Conservation (phyloP, 2,888 invertebrate species). For the Thecophora atra region DNA sequence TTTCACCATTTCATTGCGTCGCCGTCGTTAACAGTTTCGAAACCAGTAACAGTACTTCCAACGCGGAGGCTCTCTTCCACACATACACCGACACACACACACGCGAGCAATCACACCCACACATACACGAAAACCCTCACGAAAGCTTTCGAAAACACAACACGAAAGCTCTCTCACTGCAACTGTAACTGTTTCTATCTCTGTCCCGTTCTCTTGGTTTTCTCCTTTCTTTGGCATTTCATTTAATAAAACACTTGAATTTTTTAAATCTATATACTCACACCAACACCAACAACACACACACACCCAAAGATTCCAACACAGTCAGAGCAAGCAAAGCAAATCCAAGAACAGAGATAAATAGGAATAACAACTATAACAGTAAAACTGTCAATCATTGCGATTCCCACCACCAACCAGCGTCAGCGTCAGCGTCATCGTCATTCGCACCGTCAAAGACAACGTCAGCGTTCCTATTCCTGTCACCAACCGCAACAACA, state of each 20-base stretch:
- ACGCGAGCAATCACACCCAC: conserved; percentile 28
- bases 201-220: not conserved
- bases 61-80: conserved; percentile 21
- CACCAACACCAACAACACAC: not conserved
- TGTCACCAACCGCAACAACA: no score
- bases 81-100: conserved; percentile 38
- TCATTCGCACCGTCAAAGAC: not conserved
- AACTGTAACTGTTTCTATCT: not conserved
- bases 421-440: not conserved
- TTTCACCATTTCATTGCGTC: conserved; percentile 32
- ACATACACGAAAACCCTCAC: not conserved
- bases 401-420: conserved; percentile 15
- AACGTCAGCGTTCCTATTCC: not conserved
- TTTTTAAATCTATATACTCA: not conserved
- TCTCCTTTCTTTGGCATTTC: not conserved
- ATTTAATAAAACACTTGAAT: not conserved
- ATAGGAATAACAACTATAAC: no score
- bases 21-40: conserved; percentile 17
- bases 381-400: not conserved
- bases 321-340: not conserved
- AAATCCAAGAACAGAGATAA: not conserved
- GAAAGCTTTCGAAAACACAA: not conserved
- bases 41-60: not conserved
- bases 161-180: not conserved
- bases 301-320: not conserved